Evolutionary conservation across 2,113 vertebrate species (phyloP).

Genomic region (Neodon shergylaensis): DNA sequence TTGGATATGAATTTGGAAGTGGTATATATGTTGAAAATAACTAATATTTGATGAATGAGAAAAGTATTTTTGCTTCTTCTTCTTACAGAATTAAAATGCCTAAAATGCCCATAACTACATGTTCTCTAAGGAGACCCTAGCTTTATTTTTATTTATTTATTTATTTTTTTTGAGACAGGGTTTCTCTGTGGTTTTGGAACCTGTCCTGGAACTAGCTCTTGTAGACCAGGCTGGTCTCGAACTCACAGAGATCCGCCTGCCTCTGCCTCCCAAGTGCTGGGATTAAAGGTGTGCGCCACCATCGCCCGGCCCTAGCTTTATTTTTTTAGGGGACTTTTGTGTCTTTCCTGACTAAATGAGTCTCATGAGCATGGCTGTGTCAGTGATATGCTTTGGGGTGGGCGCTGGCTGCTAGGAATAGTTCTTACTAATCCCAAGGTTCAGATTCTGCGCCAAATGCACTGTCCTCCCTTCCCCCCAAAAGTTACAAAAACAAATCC

Average conservation of each 20-base stretch:
- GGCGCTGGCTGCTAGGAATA: not conserved
- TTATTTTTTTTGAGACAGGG: too few species aligned
- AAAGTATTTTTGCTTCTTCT: not conserved
- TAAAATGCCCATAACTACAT: not conserved
- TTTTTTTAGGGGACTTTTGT: not conserved
- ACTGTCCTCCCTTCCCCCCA: not conserved
- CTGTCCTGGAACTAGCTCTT: too few species aligned
- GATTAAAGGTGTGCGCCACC: too few species aligned
- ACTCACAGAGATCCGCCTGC: too few species aligned
- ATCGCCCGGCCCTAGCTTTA: not conserved
- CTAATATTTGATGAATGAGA: not conserved
- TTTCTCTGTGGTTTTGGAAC: too few species aligned
- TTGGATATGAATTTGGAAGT: not conserved
- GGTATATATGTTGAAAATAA: not conserved
- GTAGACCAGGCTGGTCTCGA: too few species aligned
- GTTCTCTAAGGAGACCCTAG: not conserved
- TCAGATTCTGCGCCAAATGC: not conserved
- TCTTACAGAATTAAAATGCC: not conserved
- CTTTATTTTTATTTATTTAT: constrained; percentile 32
- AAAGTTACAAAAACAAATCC: not conserved
- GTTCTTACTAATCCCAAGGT: not conserved
- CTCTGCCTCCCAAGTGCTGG: too few species aligned
- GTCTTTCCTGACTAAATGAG: not conserved
- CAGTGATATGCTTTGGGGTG: not conserved
- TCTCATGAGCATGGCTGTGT: not conserved